phyloP scores from a whole-genome alignment of 23 tunicate genomes.

The Trididemnum nubilum region DNA sequence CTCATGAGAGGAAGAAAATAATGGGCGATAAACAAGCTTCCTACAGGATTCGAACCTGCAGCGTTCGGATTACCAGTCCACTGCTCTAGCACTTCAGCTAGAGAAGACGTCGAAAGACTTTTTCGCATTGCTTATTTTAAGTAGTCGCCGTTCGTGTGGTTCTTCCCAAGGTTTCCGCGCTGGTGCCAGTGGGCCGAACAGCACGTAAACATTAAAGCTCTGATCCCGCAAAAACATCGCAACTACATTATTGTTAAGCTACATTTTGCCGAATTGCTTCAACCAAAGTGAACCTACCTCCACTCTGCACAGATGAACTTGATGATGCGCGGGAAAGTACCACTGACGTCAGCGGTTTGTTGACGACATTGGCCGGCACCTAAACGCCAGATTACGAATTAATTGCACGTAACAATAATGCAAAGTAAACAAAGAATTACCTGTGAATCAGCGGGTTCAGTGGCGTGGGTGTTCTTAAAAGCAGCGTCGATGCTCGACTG shows the following conservation, averaged over 20 bases:
- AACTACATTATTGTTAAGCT: too few species aligned
- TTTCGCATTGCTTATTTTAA: too few species aligned
- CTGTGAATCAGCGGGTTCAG: background rate
- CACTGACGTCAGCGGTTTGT: slow-evolving; percentile 27
- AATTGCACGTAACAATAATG: background rate
- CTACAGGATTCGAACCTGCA: too few species aligned
- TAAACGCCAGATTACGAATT: background rate
- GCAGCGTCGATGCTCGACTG: slow-evolving; percentile 87
- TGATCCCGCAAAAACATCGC: too few species aligned
- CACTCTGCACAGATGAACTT: background rate
- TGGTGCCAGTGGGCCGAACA: too few species aligned
- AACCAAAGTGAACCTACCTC: too few species aligned
- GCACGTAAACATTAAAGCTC: too few species aligned
- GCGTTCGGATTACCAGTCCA: too few species aligned
- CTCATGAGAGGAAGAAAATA: too few species aligned
- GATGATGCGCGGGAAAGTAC: slow-evolving; percentile 18
- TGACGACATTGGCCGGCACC: background rate
- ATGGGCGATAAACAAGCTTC: too few species aligned
- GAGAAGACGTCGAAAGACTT: background rate
- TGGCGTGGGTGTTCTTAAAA: slow-evolving; percentile 47
- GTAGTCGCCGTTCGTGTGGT: background rate
- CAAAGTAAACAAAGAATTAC: background rate
- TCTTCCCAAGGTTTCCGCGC: background rate
- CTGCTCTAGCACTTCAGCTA: too few species aligned
- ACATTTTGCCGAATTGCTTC: too few species aligned